Conservation (phyloP, 2,797 vertebrate species). For the Coccyzus lansbergi region DNA sequence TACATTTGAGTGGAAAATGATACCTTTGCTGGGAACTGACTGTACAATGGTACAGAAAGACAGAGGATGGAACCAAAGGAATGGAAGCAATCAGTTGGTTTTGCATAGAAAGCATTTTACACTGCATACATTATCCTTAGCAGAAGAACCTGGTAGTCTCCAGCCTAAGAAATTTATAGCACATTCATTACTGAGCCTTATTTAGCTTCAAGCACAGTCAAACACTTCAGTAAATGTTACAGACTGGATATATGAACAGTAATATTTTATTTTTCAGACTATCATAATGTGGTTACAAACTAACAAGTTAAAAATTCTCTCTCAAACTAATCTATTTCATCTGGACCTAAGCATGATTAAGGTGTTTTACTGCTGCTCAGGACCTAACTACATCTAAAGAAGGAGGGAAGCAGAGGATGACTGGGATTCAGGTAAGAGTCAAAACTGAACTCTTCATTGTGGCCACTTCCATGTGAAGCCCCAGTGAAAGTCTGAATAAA, state of each 20-base stretch:
- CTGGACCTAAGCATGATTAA: not conserved
- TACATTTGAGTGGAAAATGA: not conserved
- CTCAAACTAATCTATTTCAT: not conserved
- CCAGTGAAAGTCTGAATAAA: not conserved
- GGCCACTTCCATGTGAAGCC: not conserved
- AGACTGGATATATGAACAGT: not conserved
- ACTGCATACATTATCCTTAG: not conserved
- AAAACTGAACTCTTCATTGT: not conserved
- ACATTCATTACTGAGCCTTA: constrained; percentile 5
- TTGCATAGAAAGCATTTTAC: not conserved
- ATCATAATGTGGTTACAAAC: not conserved
- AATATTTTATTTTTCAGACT: constrained; percentile 11
- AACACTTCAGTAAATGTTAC: constrained; percentile 25
- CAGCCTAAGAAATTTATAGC: constrained; percentile 30
- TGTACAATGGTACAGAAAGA: not conserved
- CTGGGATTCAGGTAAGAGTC: not conserved
- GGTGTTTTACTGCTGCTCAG: not conserved
- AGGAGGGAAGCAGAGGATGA: not conserved
- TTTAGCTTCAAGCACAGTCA: constrained; percentile 26
- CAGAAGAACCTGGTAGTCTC: not conserved
- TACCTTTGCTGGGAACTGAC: not conserved
- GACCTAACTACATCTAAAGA: not conserved
- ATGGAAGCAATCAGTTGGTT: not conserved
- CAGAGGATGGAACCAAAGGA: not conserved
- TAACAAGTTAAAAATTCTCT: not conserved